These are phyloP conservation scores for Bibio marci DNA, from an alignment of 2,888 invertebrate species.

Conservation along the genomic window DNA sequence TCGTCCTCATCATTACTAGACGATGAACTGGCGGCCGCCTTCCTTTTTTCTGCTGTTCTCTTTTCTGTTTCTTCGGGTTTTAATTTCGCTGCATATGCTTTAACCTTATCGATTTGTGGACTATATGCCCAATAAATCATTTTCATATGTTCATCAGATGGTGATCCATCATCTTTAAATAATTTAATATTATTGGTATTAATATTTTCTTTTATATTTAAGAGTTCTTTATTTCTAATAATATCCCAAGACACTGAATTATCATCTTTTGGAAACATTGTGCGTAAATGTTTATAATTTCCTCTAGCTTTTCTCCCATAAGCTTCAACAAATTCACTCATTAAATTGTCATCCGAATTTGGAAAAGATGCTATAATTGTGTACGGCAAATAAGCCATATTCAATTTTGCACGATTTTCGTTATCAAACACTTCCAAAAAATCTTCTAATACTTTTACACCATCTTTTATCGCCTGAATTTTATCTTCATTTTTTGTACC, in stretches of 20 bases:
- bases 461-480: constrained; percentile 54
- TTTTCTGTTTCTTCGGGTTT: no score
- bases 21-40: no score
- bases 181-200: constrained; percentile 44
- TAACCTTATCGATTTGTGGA: constrained; percentile 48
- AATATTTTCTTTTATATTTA: constrained; percentile 35
- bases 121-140: constrained; percentile 62
- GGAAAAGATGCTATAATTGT: constrained; percentile 40
- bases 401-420: constrained; percentile 45
- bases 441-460: constrained; percentile 49
- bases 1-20: no score
- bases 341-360: constrained; percentile 32
- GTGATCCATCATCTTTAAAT: constrained; percentile 45
- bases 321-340: constrained; percentile 39
- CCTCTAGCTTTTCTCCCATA: constrained; percentile 45
- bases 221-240: constrained; percentile 44
- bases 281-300: constrained; percentile 51
- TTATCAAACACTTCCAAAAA: constrained; percentile 58
- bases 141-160: constrained; percentile 47
- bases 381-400: constrained; percentile 48
- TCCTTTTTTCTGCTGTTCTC: no score
- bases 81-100: constrained; percentile 34
- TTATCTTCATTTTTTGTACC: constrained; percentile 63
- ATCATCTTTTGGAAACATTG: constrained; percentile 36
- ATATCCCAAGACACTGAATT: constrained; percentile 55